Evolutionary conservation across 2,113 vertebrate species (phyloP).

Genomic region (Beaufortia kweichowensis): DNA sequence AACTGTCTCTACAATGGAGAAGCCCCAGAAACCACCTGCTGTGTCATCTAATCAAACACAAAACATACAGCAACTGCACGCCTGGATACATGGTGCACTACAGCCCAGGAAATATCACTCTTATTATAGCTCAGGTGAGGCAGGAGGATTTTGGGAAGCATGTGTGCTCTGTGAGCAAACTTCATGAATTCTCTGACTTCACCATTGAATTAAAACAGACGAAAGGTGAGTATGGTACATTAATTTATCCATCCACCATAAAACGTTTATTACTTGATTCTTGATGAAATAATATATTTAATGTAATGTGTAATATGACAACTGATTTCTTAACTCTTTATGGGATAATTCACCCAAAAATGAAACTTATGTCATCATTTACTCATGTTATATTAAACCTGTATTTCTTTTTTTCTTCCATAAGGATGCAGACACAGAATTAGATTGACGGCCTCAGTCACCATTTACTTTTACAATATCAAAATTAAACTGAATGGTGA

Average conservation of each 20-base stretch:
- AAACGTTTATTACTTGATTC: too few species aligned
- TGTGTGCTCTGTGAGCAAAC: slow-evolving; percentile 73
- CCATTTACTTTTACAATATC: too few species aligned
- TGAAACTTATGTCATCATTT: too few species aligned
- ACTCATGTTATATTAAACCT: too few species aligned
- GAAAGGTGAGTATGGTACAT: slow-evolving; percentile 59
- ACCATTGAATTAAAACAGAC: slow-evolving; percentile 57
- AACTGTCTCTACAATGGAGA: slow-evolving; percentile 75
- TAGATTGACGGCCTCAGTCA: too few species aligned
- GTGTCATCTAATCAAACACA: slow-evolving; percentile 78
- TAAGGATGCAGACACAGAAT: too few species aligned
- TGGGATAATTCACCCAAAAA: too few species aligned
- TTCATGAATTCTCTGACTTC: slow-evolving; percentile 68
- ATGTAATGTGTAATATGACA: too few species aligned
- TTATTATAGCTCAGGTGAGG: slow-evolving; percentile 59
- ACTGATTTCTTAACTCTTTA: too few species aligned
- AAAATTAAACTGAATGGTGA: too few species aligned
- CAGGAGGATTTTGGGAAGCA: slow-evolving; percentile 66
- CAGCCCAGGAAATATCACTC: slow-evolving; percentile 62
- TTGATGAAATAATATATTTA: too few species aligned
- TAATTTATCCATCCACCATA: neutral
- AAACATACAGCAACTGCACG: slow-evolving; percentile 70
- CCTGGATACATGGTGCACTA: slow-evolving; percentile 66
- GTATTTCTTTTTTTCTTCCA: too few species aligned
- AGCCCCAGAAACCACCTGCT: slow-evolving; percentile 66